Conservation (phyloP, 2,113 vertebrate species). For the Chloropsis cyanopogon region DNA sequence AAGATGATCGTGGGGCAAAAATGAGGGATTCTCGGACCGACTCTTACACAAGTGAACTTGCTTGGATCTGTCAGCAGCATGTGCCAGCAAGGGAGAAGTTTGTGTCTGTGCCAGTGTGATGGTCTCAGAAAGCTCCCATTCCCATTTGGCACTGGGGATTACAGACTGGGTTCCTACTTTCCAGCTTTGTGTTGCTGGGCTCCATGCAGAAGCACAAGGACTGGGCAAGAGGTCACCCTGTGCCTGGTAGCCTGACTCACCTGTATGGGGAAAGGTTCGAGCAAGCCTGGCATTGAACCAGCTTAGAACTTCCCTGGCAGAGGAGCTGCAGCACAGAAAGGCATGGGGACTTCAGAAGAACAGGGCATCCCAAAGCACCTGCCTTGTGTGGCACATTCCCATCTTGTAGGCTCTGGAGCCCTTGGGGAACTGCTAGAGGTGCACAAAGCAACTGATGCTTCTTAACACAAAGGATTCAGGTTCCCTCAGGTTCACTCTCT, state of each 20-base stretch:
- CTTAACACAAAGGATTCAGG: not conserved
- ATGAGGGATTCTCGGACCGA: too few species aligned
- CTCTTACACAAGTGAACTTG: not conserved
- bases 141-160: not conserved
- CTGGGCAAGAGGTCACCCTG: not conserved
- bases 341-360: not conserved
- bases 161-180: not conserved
- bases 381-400: not conserved
- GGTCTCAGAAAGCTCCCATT: not conserved
- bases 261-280: not conserved
- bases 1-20: too few species aligned
- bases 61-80: not conserved
- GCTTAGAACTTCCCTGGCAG: not conserved
- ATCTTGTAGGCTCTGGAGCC: not conserved
- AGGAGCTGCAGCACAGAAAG: not conserved
- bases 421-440: not conserved
- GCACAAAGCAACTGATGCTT: accelerated
- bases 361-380: not conserved
- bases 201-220: not conserved
- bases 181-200: not conserved
- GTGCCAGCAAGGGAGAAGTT: not conserved
- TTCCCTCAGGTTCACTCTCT: not conserved
- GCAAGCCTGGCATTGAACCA: not conserved
- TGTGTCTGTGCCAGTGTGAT: not conserved
- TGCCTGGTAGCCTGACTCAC: not conserved